A percentile compares a stretch with the other conserved stretches of the same genome.
phyloP scores from a whole-genome alignment of 2,888 invertebrate genomes.

The Diaperis boleti region DNA sequence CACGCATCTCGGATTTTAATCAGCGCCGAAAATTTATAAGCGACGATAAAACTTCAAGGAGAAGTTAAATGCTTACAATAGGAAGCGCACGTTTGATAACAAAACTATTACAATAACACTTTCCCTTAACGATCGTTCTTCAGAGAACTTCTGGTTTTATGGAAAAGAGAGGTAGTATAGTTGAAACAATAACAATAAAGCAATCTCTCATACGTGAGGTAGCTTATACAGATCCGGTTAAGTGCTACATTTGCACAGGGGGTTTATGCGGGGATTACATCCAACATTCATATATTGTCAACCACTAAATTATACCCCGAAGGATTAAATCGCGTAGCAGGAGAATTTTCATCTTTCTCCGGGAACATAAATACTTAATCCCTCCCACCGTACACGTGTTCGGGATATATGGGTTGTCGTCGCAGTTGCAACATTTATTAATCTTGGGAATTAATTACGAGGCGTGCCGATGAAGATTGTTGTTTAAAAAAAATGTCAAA shows the following conservation, averaged over 20 bases:
- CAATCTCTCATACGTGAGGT: constrained; percentile 12
- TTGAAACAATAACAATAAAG: constrained; percentile 25
- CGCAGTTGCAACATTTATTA: constrained; percentile 9
- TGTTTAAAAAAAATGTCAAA: too few relatives aligned
- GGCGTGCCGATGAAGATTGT: too few relatives aligned
- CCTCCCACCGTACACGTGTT: constrained; percentile 17
- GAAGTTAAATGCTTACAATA: constrained; percentile 13
- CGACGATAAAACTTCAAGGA: constrained; percentile 26
- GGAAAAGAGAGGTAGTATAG: background rate
- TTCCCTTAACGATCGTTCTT: constrained; percentile 6
- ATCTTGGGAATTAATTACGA: background rate
- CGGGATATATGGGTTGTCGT: constrained; percentile 11
- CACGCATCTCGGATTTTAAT: constrained; percentile 39
- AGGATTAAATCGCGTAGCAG: constrained; percentile 17
- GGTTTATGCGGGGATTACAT: constrained; percentile 17
- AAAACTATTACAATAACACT: constrained; percentile 33
- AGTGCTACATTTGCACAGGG: constrained; percentile 15
- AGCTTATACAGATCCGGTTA: background rate
- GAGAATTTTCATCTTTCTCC: constrained; percentile 16
- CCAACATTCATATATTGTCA: constrained; percentile 17
- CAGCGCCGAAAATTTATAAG: constrained; percentile 36
- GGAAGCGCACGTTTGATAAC: constrained; percentile 28
- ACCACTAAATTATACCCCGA: constrained; percentile 30
- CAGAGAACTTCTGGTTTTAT: constrained; percentile 10
- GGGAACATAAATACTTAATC: constrained; percentile 24